Base-by-base conservation (phyloP, 2,797 vertebrate genomes). In the Anniella stebbinsi region DNA sequence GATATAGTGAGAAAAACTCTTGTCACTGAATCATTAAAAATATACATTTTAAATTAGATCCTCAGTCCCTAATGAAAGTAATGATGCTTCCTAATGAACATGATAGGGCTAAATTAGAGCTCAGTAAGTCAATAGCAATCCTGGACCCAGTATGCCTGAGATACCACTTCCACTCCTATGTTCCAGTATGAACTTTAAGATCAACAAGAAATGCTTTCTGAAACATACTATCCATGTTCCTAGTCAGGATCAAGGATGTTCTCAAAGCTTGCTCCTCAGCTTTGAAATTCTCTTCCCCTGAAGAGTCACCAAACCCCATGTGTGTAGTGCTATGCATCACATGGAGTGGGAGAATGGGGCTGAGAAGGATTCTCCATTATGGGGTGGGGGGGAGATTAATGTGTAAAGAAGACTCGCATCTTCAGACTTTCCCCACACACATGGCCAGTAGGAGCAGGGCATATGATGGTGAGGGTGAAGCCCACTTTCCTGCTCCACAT, bases 1-100 rank as follows among this genome's bases (percentile, higher is more conserved):
- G n/a, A 73, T 91, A 38, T 2, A 33, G 1, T 75, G 70, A 21
- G n/a, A 89, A 89, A 92, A 48, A 84, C 73, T 87, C 84, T 0
- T 72, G 30, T 8, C 45, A 92, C 63, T 45, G 82, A 83, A 73
- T 54, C 76, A 80, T 36, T 75, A 13, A n/a, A n/a, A 76, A 54
- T 11, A 66, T 36, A 4, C 36, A 60, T 92, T 81, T 60, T 1
- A 2, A 0, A 85, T 77, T 25, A 38, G 2, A 12, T 33, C 51
- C 51, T 12, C 13, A 25, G 80, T 83, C 0, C 2, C 1, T 80
- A 83, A 88, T 67, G 11, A 86, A 78, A 85, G 84, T 84, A 86
- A 88, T 2, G 0, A 72, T 48, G 66, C 51, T 80, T 48, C n/a
- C n/a, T 25, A 41, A 54, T 78, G 30, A 84, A 21, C n/a, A 54